Percentiles rank a stretch among this genome's conserved stretches.
phyloP scores from a whole-genome alignment of 2,888 invertebrate species.

The Phorcus lineatus region DNA sequence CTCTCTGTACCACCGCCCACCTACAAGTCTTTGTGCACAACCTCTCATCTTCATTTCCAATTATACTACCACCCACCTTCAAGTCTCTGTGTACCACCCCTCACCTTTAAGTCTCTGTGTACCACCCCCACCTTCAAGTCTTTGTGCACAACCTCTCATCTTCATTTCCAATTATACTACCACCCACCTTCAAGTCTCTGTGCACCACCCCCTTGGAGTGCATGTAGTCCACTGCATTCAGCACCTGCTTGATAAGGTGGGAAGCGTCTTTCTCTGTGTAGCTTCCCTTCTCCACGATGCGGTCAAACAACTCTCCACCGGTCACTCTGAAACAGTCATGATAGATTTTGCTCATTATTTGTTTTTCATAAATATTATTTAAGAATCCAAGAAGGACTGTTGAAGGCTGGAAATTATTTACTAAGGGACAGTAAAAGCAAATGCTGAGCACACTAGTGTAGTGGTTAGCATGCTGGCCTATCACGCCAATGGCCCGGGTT shows the following conservation, averaged over 20 bases:
- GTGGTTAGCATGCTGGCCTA: no score
- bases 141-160: slow-evolving; percentile 97
- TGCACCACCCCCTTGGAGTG: slow-evolving; percentile 99
- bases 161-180: no score
- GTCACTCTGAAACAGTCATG: slow-evolving; percentile 83
- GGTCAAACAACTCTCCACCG: slow-evolving; percentile 98
- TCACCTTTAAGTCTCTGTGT: slow-evolving; percentile 93
- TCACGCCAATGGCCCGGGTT: no score
- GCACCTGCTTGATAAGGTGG: slow-evolving; percentile 94
- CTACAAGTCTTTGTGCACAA: background rate
- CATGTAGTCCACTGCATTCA: slow-evolving; percentile 99
- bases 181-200: slow-evolving; percentile 91
- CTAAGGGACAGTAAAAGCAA: no score
- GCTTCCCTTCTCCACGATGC: slow-evolving; percentile 99
- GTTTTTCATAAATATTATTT: no score
- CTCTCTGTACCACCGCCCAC: background rate
- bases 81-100: slow-evolving; percentile 80
- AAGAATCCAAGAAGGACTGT: no score
- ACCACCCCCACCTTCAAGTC: slow-evolving; percentile 87
- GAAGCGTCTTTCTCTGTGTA: slow-evolving; percentile 99
- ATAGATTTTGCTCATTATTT: background rate
- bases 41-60: slow-evolving; percentile 90
- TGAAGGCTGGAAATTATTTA: no score
- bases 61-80: slow-evolving; percentile 87
- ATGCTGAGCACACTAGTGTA: no score